phyloP scores from a whole-genome alignment of 1,140 invertebrate genomes.

The Drosophila pruinosa region DNA sequence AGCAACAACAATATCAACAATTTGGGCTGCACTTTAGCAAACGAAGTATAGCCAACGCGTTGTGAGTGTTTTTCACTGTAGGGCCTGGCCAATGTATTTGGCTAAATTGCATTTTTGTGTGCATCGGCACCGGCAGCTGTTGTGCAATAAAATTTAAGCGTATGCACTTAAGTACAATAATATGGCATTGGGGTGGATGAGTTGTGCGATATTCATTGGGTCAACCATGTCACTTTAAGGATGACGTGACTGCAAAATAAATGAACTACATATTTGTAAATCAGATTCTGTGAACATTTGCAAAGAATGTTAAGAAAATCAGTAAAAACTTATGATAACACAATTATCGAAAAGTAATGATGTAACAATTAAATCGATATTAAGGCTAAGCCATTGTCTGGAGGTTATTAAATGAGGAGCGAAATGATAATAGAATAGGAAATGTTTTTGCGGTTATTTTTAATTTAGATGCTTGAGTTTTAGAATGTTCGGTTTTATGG shows the following conservation, averaged over 20 bases:
- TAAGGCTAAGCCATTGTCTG: background rate
- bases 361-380: background rate
- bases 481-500: constrained; percentile 35
- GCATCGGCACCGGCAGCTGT: constrained; percentile 16
- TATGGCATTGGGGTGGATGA: constrained; percentile 12
- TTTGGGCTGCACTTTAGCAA: constrained; percentile 68
- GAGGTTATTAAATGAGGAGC: constrained; percentile 8
- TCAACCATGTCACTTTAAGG: background rate
- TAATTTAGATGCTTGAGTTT: constrained; percentile 9
- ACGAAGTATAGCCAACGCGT: constrained; percentile 18
- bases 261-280: no score
- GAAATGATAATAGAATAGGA: constrained; percentile 37
- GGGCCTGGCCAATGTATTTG: constrained; percentile 36
- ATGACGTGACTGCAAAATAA: background rate
- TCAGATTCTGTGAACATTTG: no score
- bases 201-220: constrained; percentile 6
- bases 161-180: constrained; percentile 21
- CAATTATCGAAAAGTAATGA: background rate
- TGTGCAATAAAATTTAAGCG: constrained; percentile 44
- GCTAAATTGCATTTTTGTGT: constrained; percentile 50
- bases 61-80: constrained; percentile 66
- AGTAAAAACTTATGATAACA: no score
- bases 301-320: no score
- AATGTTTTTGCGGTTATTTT: constrained; percentile 41
- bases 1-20: constrained; percentile 34